Base-by-base conservation (phyloP, 2,888 invertebrate species). In the Diaperis boleti region DNA sequence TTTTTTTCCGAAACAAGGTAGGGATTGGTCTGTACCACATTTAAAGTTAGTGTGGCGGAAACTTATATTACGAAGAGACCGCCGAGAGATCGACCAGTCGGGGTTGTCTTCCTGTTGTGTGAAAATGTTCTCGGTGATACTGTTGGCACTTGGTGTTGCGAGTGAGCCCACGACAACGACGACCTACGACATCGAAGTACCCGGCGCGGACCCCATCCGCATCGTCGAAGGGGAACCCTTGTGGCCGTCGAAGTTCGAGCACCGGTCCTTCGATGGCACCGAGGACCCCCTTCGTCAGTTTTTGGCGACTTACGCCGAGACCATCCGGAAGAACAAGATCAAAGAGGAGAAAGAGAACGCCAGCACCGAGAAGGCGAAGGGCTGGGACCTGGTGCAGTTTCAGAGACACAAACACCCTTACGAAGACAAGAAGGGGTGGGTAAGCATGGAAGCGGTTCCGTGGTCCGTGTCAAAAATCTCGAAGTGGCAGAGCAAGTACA, bases 381-480 rank as follows among this genome's bases (percentile, higher is more conserved):
- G 74, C 56, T 78, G 86, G 86, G 85, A 86, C 76, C 76, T 84
- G 66, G 62, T 86, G 18, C 84, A 86, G 77, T 81, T 74, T 2
- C 70, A 84, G 6, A 64, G 62, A 22, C 84, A 84, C 71, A 85
- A 86, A 64, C 84, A 86, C 63, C 87, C 88, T 0, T 87, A 84
- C 66, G 89, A 91, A 59, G 89, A 91, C 67, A 87, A 88, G 72
- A 88, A 88, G 57, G 91, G 91, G 0, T 92, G 92, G 92, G 90
- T 92, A 0, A 88, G 89, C 1, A 78, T 92, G 56, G 92, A 92
- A 68, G 91, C 88, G 2, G 86, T 92, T 2, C 91, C 92, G 0
- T 92, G 92, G 92, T 91, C 91, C 0, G 86, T 89, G 7, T 91
- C 91, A 69, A 91, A 92, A 81, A 89, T 92, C 66, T 90, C 91